A percentile compares a stretch with the other conserved stretches of the same genome.
phyloP scores from a whole-genome alignment of 2,888 invertebrate species.

The Eurytoma adleriae region DNA sequence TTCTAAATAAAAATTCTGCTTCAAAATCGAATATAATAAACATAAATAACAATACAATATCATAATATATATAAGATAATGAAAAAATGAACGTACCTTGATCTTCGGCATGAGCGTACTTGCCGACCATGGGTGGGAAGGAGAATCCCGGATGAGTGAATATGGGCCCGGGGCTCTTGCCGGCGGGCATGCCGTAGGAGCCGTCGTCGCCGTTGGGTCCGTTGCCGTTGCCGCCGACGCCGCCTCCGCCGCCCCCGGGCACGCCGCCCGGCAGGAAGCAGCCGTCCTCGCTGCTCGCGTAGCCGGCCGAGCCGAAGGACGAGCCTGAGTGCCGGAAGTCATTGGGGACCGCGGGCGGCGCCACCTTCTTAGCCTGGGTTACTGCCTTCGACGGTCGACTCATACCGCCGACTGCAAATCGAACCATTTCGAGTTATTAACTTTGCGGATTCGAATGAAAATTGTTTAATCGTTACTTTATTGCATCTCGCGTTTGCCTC shows the following conservation, averaged over 20 bases:
- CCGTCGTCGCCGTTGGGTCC: conserved; percentile 60
- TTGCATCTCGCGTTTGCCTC: neutral
- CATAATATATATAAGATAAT: no score
- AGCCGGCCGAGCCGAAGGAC: conserved; percentile 87
- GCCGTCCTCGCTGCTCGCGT: conserved; percentile 87
- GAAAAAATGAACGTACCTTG: conserved; percentile 71
- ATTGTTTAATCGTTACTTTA: neutral
- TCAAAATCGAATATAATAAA: no score
- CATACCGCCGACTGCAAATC: conserved; percentile 90
- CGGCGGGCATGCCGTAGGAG: conserved; percentile 79
- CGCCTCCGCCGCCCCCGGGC: neutral
- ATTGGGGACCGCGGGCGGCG: conserved; percentile 91
- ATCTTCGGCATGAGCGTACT: conserved; percentile 78
- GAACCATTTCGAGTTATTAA: neutral
- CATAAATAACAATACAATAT: no score
- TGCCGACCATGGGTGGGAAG: conserved; percentile 81
- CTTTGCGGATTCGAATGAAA: neutral
- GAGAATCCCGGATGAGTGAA: conserved; percentile 84
- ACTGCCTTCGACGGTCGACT: conserved; percentile 89
- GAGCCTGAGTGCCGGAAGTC: conserved; percentile 88
- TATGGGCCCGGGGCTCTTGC: conserved; percentile 82
- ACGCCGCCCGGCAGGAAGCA: conserved; percentile 69
- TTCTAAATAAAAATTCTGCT: no score
- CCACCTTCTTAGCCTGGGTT: conserved; percentile 93
- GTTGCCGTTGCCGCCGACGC: neutral